Evolutionary conservation across 1,140 invertebrate genomes (phyloP), one percentile per base, ranked within the genome.

Genomic region (Drosophila simulans): DNA sequence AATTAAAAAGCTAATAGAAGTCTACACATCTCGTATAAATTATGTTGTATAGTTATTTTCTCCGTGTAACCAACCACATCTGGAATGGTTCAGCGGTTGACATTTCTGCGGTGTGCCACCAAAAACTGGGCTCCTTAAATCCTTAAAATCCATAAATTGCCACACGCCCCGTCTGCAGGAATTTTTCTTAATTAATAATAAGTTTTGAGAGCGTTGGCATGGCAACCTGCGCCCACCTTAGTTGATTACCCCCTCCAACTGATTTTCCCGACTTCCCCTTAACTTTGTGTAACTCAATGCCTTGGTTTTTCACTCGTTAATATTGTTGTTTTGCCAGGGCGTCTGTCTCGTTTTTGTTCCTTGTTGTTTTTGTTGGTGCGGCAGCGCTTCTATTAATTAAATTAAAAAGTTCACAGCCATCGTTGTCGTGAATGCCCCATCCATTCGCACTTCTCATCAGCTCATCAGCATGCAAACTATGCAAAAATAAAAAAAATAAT

Each of bases 171-270:
- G 13, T 22, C 43, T 42, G 34, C 40, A 27, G 57, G 77, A 77
- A 72, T 80, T 63, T 69, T 77, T 82, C 88, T 86, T 86, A 86
- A 86, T 86, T 86, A 86, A 86, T 88, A 86, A 86, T 79, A 86
- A 86, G 83, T 88, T 88, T 82, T 54, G 72, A 78, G 82, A 68
- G 55, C 62, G 72, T 65, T 66, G 62, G 65, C 78, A 46, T 40
- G 17, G 46, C 49, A 60, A n/a, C 55, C 51, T 45, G 25, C 58
- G 62, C 60, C 46, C 59, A 68, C 66, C 68, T 62, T 46, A 58
- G 49, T 71, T 71, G 70, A 75, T 78, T 53, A 12, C 35, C 1
- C 10, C 39, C 64, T 11, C 4, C 46, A 34, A n/a, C 12, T 20
- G n/a, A 15, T 51, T 56, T 55, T 34, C 25, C 48, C 8, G 31